Evolutionary conservation across 2,797 vertebrate genomes (phyloP).

Genomic region (Pseudopleuronectes americanus): DNA sequence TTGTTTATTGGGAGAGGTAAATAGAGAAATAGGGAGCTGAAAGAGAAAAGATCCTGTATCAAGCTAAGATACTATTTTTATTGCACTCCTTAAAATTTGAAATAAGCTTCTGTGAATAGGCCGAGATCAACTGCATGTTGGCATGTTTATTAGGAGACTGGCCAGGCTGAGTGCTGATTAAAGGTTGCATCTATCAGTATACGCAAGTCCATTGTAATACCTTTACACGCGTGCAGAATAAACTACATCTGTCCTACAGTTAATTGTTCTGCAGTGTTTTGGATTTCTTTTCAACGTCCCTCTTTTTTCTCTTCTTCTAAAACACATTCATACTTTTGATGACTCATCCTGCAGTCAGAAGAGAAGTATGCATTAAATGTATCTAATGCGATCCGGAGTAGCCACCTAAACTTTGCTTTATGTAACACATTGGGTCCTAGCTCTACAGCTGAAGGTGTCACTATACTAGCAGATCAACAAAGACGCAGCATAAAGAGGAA

Average conservation of each 20-base stretch:
- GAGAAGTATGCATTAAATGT: neutral
- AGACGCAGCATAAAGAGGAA: no score
- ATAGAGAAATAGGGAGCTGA: constrained; percentile 52
- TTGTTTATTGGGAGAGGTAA: constrained; percentile 59
- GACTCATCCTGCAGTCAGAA: neutral
- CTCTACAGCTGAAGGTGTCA: neutral
- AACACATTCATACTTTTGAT: neutral
- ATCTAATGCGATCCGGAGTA: neutral
- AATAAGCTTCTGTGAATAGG: constrained; percentile 27
- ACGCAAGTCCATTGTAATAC: constrained; percentile 1
- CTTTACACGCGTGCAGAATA: neutral
- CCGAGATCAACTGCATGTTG: constrained; percentile 24
- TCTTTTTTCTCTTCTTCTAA: neutral
- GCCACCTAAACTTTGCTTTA: neutral
- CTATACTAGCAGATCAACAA: neutral
- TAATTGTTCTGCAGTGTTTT: neutral
- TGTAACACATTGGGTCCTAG: neutral
- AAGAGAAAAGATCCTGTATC: constrained; percentile 52
- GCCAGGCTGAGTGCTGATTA: constrained; percentile 35
- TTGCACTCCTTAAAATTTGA: constrained; percentile 26
- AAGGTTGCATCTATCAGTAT: constrained; percentile 44
- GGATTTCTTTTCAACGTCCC: neutral
- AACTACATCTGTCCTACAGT: neutral
- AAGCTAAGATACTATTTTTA: constrained; percentile 43
- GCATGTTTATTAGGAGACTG: constrained; percentile 25